Percentiles rank a stretch among this genome's conserved stretches.
phyloP scores from a whole-genome alignment of 2,113 vertebrate genomes.

The Salvelinus namaycush region DNA sequence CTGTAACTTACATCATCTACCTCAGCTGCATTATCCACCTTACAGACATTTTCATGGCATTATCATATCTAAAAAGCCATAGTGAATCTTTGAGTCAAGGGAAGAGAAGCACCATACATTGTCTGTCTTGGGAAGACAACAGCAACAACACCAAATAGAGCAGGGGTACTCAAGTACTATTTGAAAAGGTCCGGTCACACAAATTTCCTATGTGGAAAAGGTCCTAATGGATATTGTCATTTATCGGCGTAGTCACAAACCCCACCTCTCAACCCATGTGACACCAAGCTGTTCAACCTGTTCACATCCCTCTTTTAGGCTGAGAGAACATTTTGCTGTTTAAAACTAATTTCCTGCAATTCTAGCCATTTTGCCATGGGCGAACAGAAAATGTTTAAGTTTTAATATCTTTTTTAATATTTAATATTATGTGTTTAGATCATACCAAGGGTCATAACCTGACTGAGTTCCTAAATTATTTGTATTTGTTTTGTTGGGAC shows the following conservation, averaged over 20 bases:
- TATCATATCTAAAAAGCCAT: background rate
- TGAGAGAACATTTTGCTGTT: constrained; percentile 11
- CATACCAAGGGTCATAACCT: too few species aligned
- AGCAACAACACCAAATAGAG: too few species aligned
- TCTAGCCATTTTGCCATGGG: too few species aligned
- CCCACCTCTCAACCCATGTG: too few species aligned
- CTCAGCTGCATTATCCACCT: background rate
- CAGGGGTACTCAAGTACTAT: too few species aligned
- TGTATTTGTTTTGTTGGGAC: too few species aligned
- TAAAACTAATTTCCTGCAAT: background rate
- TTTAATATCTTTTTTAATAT: constrained; percentile 15
- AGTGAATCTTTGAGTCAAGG: background rate
- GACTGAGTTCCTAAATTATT: too few species aligned
- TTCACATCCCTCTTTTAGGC: too few species aligned
- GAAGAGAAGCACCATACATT: background rate
- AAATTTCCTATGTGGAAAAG: background rate
- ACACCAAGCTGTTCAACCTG: too few species aligned
- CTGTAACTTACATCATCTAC: background rate
- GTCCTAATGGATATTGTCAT: background rate
- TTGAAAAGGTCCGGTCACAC: too few species aligned
- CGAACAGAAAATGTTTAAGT: constrained; percentile 7
- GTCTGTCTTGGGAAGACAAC: background rate
- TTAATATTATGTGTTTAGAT: too few species aligned
- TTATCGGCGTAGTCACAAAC: too few species aligned
- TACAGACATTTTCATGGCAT: background rate